Percentiles rank a stretch among this genome's conserved stretches.
phyloP scores from a whole-genome alignment of 2,888 invertebrate species.

The Zhengitettix transpicula region DNA sequence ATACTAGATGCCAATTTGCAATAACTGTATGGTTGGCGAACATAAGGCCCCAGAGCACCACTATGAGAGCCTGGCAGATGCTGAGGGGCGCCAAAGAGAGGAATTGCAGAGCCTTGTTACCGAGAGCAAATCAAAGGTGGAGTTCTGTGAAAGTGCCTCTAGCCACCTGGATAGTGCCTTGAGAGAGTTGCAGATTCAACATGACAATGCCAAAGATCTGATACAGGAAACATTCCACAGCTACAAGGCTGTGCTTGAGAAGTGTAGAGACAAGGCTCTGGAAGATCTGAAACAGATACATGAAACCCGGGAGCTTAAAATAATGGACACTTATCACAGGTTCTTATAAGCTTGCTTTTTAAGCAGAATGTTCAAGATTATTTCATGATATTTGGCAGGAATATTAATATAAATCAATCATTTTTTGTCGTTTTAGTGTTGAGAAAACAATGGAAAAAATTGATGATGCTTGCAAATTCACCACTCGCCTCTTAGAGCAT shows the following conservation, averaged over 20 bases:
- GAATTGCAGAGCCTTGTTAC: conserved; percentile 57
- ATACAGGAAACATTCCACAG: conserved; percentile 65
- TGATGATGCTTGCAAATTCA: conserved; percentile 74
- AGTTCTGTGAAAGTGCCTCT: conserved; percentile 59
- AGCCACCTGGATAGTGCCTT: conserved; percentile 60
- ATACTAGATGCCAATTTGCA: conserved; percentile 61
- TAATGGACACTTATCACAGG: conserved; percentile 73
- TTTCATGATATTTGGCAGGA: too few relatives aligned
- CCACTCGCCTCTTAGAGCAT: conserved; percentile 60
- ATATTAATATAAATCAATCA: too few relatives aligned
- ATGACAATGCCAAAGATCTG: conserved; percentile 66
- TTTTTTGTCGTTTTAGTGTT: conserved; percentile 40
- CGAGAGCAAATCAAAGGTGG: conserved; percentile 59
- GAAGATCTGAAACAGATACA: conserved; percentile 60
- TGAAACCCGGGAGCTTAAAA: conserved; percentile 68
- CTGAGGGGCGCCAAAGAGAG: conserved; percentile 59
- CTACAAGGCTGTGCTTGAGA: conserved; percentile 66
- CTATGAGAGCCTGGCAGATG: conserved; percentile 65
- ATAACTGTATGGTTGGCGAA: conserved; percentile 67
- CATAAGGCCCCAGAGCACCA: conserved; percentile 71
- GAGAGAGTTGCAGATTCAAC: conserved; percentile 71
- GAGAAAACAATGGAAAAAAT: conserved; percentile 72
- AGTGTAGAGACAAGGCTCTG: conserved; percentile 58
- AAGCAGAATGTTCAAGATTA: too few relatives aligned
- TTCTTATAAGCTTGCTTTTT: conserved; percentile 15